Evolutionary conservation across 2,113 vertebrate species (phyloP).

Genomic region (Lophius piscatorius): DNA sequence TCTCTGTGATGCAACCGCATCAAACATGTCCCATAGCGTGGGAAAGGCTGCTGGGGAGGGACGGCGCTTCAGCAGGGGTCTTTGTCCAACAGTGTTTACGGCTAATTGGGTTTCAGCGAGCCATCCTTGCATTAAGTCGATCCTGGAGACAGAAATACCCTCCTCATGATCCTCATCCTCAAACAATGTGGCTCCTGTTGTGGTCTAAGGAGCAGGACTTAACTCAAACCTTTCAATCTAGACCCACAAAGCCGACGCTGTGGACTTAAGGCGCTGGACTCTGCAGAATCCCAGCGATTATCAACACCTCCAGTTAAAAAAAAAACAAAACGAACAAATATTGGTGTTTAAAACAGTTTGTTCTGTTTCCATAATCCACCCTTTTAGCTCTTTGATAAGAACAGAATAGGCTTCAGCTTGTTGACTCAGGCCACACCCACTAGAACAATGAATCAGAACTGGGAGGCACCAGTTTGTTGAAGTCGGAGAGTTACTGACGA

Average conservation of each 20-base stretch:
- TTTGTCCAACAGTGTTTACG: slow-evolving; percentile 60
- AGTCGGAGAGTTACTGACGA: slow-evolving; percentile 26
- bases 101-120: slow-evolving; percentile 41
- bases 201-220: slow-evolving; percentile 16
- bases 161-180: slow-evolving; percentile 41
- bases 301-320: slow-evolving; percentile 27
- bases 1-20: slow-evolving; percentile 62
- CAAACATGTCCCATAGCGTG: slow-evolving; percentile 46
- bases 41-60: slow-evolving; percentile 42
- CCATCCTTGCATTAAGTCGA: slow-evolving; percentile 23
- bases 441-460: slow-evolving; percentile 3
- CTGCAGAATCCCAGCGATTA: too few species aligned
- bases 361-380: slow-evolving; percentile 33
- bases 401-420: slow-evolving; percentile 24
- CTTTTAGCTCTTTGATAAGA: slow-evolving; percentile 28
- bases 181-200: slow-evolving; percentile 51
- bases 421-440: slow-evolving; percentile 37
- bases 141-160: slow-evolving; percentile 54
- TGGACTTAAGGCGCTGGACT: neutral
- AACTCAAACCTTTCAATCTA: slow-evolving; percentile 11
- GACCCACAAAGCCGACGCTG: slow-evolving; percentile 6
- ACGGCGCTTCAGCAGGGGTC: slow-evolving; percentile 31
- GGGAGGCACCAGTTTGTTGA: slow-evolving; percentile 17
- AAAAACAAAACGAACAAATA: slow-evolving; percentile 33
- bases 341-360: slow-evolving; percentile 22